These are phyloP conservation scores for Philhelius pedissequus DNA, from an alignment of 2,888 invertebrate genomes.

Conservation along the genomic window DNA sequence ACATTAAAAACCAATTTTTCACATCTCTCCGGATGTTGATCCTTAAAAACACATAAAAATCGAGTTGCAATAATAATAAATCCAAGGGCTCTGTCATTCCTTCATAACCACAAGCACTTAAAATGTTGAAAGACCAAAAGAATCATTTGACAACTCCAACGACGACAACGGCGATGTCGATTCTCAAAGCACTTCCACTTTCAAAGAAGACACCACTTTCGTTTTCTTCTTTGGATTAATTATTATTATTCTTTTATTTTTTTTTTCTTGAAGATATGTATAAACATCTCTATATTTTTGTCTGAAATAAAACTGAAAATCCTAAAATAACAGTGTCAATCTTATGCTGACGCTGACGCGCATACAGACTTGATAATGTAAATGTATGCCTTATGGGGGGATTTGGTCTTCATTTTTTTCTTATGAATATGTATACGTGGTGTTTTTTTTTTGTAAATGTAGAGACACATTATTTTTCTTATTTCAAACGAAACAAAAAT, in stretches of 20 bases:
- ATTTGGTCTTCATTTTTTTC: background rate
- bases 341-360: too few species aligned
- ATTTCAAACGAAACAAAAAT: background rate
- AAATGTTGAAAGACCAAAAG: background rate
- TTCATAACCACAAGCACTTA: constrained; percentile 17
- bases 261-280: background rate
- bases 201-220: constrained; percentile 22
- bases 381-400: constrained; percentile 12
- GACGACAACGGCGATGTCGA: background rate
- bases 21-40: constrained; percentile 15
- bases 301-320: constrained; percentile 17
- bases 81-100: background rate
- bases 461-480: background rate
- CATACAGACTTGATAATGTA: background rate
- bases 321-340: constrained; percentile 43
- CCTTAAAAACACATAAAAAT: constrained; percentile 16
- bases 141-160: background rate
- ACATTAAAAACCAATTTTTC: constrained; percentile 3
- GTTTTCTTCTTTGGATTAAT: constrained; percentile 22
- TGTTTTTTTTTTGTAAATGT: background rate
- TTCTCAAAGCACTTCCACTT: constrained; percentile 31
- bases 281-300: constrained; percentile 4
- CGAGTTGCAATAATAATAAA: constrained; percentile 17
- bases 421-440: too few species aligned
- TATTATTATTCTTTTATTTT: constrained; percentile 9